phyloP scores from a whole-genome alignment of 1,140 invertebrate genomes.

The Bicyclus anynana region DNA sequence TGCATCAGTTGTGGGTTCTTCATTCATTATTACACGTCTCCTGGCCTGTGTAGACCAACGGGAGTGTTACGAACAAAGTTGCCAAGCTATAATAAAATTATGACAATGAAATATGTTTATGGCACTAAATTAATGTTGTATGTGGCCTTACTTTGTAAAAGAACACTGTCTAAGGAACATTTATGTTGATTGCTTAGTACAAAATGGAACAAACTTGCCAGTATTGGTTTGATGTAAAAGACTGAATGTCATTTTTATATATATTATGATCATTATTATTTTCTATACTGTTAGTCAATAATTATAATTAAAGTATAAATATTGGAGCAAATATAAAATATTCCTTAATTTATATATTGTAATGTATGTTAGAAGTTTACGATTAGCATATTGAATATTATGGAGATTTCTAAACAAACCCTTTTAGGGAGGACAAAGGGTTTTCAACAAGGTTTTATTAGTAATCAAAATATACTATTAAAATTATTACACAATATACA shows the following conservation, averaged over 20 bases:
- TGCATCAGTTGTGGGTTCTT: too few relatives aligned
- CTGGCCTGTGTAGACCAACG: too few relatives aligned
- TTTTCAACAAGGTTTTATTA: too few relatives aligned
- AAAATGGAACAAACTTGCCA: conserved; percentile 75
- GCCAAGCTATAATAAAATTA: background rate
- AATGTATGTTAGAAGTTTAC: conserved; percentile 4
- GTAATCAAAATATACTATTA: too few relatives aligned
- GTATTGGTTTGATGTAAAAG: conserved; percentile 76
- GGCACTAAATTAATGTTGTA: background rate
- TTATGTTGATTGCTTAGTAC: conserved; percentile 69
- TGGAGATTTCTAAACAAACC: background rate
- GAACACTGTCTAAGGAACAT: conserved; percentile 50
- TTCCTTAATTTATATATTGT: conserved; percentile 28
- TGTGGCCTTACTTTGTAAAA: conserved; percentile 52
- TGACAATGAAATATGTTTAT: background rate
- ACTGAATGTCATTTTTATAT: conserved; percentile 70
- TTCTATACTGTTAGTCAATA: conserved; percentile 41
- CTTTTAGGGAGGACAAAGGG: background rate
- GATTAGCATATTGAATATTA: conserved; percentile 11
- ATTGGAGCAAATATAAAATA: conserved; percentile 12
- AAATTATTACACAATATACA: background rate
- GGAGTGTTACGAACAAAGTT: too few relatives aligned
- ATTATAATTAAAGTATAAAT: conserved; percentile 8
- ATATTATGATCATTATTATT: conserved; percentile 56
- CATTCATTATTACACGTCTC: too few relatives aligned